Conservation (phyloP, 1,140 invertebrate genomes). For the Archivesica marissinica region DNA sequence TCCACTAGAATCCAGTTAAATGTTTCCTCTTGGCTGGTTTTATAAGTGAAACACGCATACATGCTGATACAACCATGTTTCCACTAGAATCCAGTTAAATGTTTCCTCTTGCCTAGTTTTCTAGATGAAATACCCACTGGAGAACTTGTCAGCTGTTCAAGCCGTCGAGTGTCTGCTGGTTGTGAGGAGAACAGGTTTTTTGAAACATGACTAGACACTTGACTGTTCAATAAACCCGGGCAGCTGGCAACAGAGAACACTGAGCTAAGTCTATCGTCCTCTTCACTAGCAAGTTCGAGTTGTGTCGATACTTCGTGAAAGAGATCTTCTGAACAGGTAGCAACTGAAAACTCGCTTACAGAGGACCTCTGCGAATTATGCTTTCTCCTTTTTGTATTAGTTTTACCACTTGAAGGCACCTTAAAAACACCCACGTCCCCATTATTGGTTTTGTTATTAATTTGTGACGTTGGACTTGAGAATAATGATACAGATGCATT, state of each 20-base stretch:
- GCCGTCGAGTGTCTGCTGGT: not conserved
- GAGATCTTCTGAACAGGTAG: not conserved
- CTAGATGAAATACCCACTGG: not conserved
- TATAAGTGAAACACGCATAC: too few species aligned
- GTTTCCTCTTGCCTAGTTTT: not conserved
- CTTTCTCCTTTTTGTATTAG: not conserved
- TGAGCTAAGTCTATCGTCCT: not conserved
- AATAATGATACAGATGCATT: not conserved
- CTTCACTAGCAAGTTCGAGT: not conserved
- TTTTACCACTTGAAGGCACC: not conserved
- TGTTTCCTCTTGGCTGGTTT: too few species aligned
- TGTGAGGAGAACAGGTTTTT: not conserved
- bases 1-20: too few species aligned
- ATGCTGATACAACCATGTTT: too few species aligned
- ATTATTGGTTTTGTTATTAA: not conserved
- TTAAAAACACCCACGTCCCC: too few species aligned
- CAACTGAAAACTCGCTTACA: not conserved
- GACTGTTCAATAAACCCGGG: not conserved
- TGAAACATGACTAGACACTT: not conserved
- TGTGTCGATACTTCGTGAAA: not conserved
- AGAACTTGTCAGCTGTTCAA: not conserved
- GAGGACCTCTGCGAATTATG: not conserved
- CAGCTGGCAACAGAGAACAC: not conserved
- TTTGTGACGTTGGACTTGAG: not conserved
- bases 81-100: constrained; percentile 5